These are phyloP conservation scores for Lophius piscatorius DNA, from an alignment of 2,113 vertebrate species.

Conservation along the genomic window DNA sequence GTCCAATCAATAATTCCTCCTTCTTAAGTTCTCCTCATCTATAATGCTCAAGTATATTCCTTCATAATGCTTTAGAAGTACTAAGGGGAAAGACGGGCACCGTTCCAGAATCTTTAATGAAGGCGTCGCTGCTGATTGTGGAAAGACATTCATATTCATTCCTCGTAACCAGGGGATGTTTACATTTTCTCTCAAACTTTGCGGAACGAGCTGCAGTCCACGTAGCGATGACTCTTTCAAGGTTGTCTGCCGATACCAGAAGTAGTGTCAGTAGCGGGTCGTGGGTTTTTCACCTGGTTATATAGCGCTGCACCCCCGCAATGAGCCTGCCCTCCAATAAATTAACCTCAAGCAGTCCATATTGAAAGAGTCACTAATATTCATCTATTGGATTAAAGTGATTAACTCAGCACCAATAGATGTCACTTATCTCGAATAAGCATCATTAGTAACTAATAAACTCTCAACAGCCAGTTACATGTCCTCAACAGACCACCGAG, in stretches of 20 bases:
- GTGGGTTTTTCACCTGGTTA: neutral
- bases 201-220: neutral
- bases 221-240: neutral
- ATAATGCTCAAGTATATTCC: slow-evolving; percentile 27
- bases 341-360: too few relatives aligned
- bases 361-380: too few relatives aligned
- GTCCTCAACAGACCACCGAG: too few relatives aligned
- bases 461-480: too few relatives aligned
- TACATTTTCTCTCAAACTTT: neutral
- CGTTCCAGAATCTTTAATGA: slow-evolving; percentile 6
- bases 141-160: neutral
- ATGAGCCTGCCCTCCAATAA: too few relatives aligned
- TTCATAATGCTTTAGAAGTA: slow-evolving; percentile 9
- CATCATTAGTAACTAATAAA: too few relatives aligned
- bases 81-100: slow-evolving; percentile 3
- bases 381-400: too few relatives aligned
- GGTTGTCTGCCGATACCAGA: neutral
- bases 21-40: slow-evolving; percentile 40
- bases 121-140: neutral
- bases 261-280: too few relatives aligned
- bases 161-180: neutral
- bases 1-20: slow-evolving; percentile 50
- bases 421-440: too few relatives aligned
- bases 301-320: too few relatives aligned
- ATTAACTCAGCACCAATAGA: too few relatives aligned